A percentile compares a stretch with the other conserved stretches of the same genome.
Evolutionary conservation across 2,888 invertebrate genomes (phyloP).

Genomic region (Dromius quadrimaculatus): DNA sequence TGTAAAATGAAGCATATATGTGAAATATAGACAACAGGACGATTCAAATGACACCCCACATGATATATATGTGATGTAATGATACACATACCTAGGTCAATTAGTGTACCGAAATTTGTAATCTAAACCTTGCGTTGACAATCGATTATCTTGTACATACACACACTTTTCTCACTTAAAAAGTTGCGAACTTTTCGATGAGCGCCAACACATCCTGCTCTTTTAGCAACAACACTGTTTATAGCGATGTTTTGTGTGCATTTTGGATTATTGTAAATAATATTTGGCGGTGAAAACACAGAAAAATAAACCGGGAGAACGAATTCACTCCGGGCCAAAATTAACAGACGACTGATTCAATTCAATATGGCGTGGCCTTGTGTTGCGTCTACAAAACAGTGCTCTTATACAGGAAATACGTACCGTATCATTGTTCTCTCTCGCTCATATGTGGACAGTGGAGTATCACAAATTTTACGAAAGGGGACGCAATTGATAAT

Average conservation of each 20-base stretch:
- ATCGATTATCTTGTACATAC: conserved; percentile 69
- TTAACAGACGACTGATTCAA: conserved; percentile 72
- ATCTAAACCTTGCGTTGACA: conserved; percentile 70
- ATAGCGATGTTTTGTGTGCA: conserved; percentile 44
- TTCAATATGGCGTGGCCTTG: conserved; percentile 72
- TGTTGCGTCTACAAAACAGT: conserved; percentile 63
- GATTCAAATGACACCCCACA: conserved; percentile 65
- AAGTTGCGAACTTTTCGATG: conserved; percentile 50
- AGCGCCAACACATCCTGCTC: conserved; percentile 48
- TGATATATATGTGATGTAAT: conserved; percentile 61
- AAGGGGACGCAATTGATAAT: no score
- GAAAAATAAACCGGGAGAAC: conserved; percentile 61
- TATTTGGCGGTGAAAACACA: conserved; percentile 58
- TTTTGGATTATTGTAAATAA: conserved; percentile 38
- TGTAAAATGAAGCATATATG: conserved; percentile 48
- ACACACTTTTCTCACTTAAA: conserved; percentile 61
- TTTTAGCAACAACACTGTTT: conserved; percentile 45
- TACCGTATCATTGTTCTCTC: conserved; percentile 58
- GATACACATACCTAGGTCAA: conserved; percentile 68
- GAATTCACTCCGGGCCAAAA: conserved; percentile 68
- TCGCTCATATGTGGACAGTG: conserved; percentile 55
- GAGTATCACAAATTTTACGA: no score
- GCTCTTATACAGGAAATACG: conserved; percentile 58
- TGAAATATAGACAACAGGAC: conserved; percentile 56
- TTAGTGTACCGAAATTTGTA: conserved; percentile 69